These are phyloP conservation scores for Labeo rohita DNA, from an alignment of 2,113 vertebrate species.

Conservation along the genomic window DNA sequence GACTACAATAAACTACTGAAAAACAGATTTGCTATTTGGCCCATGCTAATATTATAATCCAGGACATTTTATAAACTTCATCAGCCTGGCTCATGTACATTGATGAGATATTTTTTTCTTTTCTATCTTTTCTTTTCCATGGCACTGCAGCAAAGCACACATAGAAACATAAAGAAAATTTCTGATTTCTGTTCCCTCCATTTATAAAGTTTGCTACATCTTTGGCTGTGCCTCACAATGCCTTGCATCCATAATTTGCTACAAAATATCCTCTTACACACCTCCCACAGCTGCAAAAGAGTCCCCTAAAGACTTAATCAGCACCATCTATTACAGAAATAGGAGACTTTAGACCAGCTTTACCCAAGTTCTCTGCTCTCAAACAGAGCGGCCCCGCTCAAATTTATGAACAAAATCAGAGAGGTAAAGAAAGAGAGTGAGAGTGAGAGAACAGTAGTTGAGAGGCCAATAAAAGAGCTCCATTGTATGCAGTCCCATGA, in stretches of 20 bases:
- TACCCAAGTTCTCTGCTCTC: constrained; percentile 1
- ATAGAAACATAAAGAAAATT: not conserved
- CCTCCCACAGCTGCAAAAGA: constrained; percentile 7
- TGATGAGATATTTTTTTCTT: not conserved
- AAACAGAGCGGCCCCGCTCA: constrained; percentile 2
- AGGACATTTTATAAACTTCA: not conserved
- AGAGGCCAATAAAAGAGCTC: constrained; percentile 75
- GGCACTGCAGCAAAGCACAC: no score
- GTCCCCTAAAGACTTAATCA: constrained; percentile 36
- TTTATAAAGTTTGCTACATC: not conserved
- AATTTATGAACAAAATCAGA: constrained; percentile 37
- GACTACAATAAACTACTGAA: not conserved
- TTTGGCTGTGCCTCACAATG: not conserved
- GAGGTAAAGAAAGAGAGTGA: constrained; percentile 15
- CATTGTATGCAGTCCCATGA: constrained; percentile 56
- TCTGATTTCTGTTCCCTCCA: not conserved
- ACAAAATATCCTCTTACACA: not conserved
- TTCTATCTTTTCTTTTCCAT: not conserved
- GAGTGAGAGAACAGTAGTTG: constrained; percentile 47
- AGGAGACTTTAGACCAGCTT: constrained; percentile 27
- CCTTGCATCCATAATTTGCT: constrained; percentile 11
- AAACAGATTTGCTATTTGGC: not conserved
- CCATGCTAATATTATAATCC: not conserved
- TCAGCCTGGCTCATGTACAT: not conserved
- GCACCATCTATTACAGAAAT: constrained; percentile 33